phyloP scores from a whole-genome alignment of 2,888 invertebrate species.

The Lasioglossum vierecki region DNA sequence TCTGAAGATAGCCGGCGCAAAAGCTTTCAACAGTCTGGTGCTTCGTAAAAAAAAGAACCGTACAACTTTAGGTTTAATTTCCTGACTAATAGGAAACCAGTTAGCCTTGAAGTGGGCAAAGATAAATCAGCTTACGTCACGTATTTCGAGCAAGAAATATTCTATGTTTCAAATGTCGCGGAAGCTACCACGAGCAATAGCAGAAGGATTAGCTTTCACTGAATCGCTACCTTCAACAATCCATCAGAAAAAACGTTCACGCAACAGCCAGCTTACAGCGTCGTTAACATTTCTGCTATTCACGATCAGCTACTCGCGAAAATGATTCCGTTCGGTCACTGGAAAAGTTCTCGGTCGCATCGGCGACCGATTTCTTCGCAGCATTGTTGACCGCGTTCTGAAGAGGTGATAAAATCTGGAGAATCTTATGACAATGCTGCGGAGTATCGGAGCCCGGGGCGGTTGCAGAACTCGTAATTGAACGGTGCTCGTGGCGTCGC shows the following conservation, averaged over 20 bases:
- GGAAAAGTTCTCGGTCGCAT: slow-evolving; percentile 1
- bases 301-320: not conserved
- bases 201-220: not conserved
- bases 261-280: not conserved
- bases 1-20: not conserved
- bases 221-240: not conserved
- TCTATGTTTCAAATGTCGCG: not conserved
- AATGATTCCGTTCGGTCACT: not conserved
- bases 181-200: not conserved
- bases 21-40: not conserved
- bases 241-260: not conserved
- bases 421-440: not conserved
- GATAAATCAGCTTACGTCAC: not conserved
- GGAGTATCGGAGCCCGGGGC: not conserved
- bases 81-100: not conserved
- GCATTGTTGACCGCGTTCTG: slow-evolving; percentile 31
- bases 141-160: not conserved
- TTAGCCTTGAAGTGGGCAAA: not conserved
- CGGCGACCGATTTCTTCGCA: slow-evolving; percentile 25
- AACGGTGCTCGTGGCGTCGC: not conserved
- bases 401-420: not conserved
- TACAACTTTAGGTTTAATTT: not conserved
- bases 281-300: not conserved
- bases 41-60: not conserved
- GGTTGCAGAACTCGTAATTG: not conserved